Evolutionary conservation across 2,113 vertebrate species (phyloP), one percentile per base, ranked within the genome.

Genomic region (Oreocharis arfaki): DNA sequence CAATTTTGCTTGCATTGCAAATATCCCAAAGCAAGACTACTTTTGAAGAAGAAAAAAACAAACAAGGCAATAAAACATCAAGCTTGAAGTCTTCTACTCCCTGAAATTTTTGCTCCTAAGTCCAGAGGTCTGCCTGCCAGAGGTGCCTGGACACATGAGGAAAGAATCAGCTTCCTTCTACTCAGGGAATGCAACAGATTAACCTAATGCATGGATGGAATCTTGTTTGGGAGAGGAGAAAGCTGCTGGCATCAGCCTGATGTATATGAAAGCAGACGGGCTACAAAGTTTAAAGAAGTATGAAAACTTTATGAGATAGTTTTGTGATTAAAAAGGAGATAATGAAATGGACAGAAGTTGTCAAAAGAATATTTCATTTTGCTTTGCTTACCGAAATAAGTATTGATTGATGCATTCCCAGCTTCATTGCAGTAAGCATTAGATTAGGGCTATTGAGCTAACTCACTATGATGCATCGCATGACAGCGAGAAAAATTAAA

Each of bases 291-390:
- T 53, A 76, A 92, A 50, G 64, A 88, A 93, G 30, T 26, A 22
- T 32, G 39, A 70, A 81, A 95, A 87, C 61, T 91, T 95, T 27
- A 78, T 57, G 46, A 93, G 67, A 93, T 68, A 46, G 55, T 70
- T 96, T 60, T 80, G 28, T 68, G 69, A 90, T 74, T 82, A 46
- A 76, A 70, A 49, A 76, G 60, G 28, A 93, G 63, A 83, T 79
- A 88, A 93, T 42, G 12, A 91, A 95, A 95, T 3, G 49, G 94
- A 95, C 91, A 93, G 76, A 87, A 44, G 78, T 44, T 95, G 80
- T 92, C 96, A 93, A 78, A 92, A 95, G 53, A 95, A 93, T 92
- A 42, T 70, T 86, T 64, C 44, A 44, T 74, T 86, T 97, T 89
- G 30, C 75, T 91, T 83, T 73, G 83, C 20, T 90, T 61, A 65